Percentiles rank a stretch among this genome's conserved stretches.
phyloP scores from a whole-genome alignment of 2,888 invertebrate genomes.

The Dasypolia templi region DNA sequence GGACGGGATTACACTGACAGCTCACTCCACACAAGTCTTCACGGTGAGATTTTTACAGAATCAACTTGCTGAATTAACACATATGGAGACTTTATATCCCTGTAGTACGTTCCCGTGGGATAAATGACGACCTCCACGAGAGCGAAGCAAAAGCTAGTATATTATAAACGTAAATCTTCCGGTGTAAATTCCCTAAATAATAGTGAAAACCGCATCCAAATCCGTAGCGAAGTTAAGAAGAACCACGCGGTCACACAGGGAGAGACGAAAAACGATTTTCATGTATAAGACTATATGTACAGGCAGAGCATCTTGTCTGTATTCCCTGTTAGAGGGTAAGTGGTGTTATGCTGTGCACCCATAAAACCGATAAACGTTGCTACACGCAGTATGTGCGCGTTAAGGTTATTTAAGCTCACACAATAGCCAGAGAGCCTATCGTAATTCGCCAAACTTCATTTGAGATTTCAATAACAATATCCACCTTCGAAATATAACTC shows the following conservation, averaged over 20 bases:
- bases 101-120: no score
- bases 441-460: slow-evolving; percentile 5
- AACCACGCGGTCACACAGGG: background rate
- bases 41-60: no score
- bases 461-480: slow-evolving; percentile 27
- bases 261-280: background rate
- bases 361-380: background rate
- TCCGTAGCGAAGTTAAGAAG: background rate
- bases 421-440: background rate
- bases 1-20: no score
- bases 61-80: no score
- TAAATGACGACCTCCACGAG: no score
- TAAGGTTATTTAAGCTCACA: background rate
- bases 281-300: background rate
- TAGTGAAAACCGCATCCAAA: background rate
- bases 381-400: background rate
- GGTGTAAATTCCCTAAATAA: background rate
- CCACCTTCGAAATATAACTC: slow-evolving; percentile 1
- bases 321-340: background rate
- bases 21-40: no score
- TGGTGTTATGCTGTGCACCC: background rate
- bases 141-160: no score
- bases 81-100: no score
- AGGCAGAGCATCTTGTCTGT: background rate
- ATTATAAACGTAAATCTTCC: background rate